These are phyloP conservation scores for Rallus limicola DNA, from an alignment of 2,113 vertebrate species.

Conservation along the genomic window DNA sequence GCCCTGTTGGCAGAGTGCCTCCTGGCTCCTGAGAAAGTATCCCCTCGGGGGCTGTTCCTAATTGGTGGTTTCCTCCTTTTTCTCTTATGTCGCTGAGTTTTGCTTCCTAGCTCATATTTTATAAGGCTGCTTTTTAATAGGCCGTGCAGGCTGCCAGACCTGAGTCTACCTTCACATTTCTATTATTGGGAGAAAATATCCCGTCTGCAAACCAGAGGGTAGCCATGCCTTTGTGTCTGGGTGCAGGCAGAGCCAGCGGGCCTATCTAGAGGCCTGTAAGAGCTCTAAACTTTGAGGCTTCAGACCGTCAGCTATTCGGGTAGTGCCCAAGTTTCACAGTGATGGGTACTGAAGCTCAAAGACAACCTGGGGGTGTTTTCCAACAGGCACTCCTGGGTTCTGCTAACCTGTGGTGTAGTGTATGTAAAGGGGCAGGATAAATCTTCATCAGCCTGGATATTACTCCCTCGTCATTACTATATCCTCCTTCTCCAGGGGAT, in stretches of 20 bases:
- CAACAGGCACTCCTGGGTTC: background rate
- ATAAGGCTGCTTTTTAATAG: conserved; percentile 54
- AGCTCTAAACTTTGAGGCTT: background rate
- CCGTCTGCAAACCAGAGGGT: conserved; percentile 13
- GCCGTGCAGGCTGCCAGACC: conserved; percentile 1
- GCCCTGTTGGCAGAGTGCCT: conserved; percentile 52
- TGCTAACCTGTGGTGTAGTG: background rate
- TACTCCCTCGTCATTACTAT: background rate
- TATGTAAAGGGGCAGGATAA: background rate
- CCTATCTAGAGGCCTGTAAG: background rate
- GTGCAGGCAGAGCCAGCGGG: background rate
- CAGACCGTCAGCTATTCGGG: background rate
- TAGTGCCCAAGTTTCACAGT: background rate
- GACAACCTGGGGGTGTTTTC: background rate
- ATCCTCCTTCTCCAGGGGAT: background rate
- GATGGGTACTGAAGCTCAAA: background rate
- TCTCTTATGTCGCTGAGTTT: background rate
- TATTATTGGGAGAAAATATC: background rate
- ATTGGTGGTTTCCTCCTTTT: conserved; percentile 66
- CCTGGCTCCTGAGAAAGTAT: conserved; percentile 38
- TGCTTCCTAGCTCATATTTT: conserved; percentile 62
- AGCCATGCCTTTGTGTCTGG: background rate
- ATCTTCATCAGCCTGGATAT: background rate
- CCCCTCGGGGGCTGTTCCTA: conserved; percentile 35
- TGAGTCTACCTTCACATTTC: conserved; percentile 28